Conservation (phyloP, 2,888 invertebrate species). For the Drosophila helvetica region DNA sequence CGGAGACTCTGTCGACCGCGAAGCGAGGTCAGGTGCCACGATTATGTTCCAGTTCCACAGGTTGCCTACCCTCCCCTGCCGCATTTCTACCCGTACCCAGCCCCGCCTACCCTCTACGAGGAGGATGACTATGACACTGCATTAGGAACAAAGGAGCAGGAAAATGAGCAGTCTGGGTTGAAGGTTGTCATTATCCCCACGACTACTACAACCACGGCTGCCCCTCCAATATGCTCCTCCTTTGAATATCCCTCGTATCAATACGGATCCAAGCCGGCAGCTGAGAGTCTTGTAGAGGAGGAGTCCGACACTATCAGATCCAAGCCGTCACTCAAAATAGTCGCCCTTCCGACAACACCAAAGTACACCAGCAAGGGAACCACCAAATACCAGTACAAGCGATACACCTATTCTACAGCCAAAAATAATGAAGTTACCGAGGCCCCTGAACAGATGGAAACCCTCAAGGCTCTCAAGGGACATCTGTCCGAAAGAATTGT, state of each 20-base stretch:
- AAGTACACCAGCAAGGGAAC: constrained; percentile 1
- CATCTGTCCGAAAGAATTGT: constrained; percentile 20
- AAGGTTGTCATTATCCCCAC: constrained; percentile 31
- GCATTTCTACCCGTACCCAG: constrained; percentile 47
- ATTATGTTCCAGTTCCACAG: constrained; percentile 57
- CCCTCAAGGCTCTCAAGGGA: not conserved
- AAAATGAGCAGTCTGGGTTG: not conserved
- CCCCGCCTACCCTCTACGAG: constrained; percentile 32
- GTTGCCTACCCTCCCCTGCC: constrained; percentile 55
- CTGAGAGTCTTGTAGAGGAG: constrained; percentile 17
- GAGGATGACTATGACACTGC: constrained; percentile 34
- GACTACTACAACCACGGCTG: constrained; percentile 5
- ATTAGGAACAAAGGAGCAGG: constrained; percentile 4
- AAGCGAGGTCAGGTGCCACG: constrained; percentile 60
- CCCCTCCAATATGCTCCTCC: constrained; percentile 23
- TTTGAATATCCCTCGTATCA: constrained; percentile 14
- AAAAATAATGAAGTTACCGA: constrained; percentile 6
- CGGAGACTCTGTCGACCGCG: constrained; percentile 67
- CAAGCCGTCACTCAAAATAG: constrained; percentile 26
- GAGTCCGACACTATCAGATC: not conserved
- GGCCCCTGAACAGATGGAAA: not conserved
- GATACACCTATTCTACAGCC: constrained; percentile 8
- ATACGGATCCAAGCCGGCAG: not conserved
- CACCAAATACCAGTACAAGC: constrained; percentile 24
- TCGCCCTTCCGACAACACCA: constrained; percentile 20